Percentiles rank a stretch among this genome's conserved stretches.
phyloP scores from a whole-genome alignment of 2,797 vertebrate genomes.

The Pitangus sulphuratus region DNA sequence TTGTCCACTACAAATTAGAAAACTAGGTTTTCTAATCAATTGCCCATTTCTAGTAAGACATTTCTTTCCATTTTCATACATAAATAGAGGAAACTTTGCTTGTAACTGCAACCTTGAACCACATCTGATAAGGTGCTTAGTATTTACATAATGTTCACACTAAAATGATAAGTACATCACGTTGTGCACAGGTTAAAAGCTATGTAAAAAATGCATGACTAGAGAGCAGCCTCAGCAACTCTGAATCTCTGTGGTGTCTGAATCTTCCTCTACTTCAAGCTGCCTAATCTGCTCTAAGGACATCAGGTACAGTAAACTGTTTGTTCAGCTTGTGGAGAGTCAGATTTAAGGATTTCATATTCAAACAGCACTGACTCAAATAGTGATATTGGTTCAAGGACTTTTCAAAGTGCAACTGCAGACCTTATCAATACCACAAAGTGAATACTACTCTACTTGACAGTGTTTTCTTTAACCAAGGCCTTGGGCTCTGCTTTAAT shows the following conservation, averaged over 20 bases:
- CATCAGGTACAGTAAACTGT: neutral
- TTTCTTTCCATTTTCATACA: neutral
- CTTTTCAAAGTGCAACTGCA: neutral
- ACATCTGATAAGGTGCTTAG: neutral
- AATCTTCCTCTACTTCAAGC: neutral
- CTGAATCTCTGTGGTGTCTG: neutral
- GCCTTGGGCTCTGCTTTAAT: neutral
- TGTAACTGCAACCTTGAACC: neutral
- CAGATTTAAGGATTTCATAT: neutral
- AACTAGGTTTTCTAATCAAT: neutral
- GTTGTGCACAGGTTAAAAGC: neutral
- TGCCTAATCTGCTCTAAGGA: neutral
- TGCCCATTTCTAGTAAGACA: neutral
- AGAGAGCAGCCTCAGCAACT: neutral
- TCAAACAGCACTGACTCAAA: neutral
- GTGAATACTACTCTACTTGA: neutral
- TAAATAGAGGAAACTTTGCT: neutral
- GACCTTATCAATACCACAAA: neutral
- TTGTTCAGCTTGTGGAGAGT: neutral
- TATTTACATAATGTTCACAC: neutral
- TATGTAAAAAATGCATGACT: neutral
- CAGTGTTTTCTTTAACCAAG: neutral
- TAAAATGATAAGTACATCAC: neutral
- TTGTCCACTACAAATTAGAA: neutral
- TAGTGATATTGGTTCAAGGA: neutral